These are phyloP conservation scores for Kryphioiulus occultus DNA, from an alignment of 2,888 invertebrate species.

Conservation along the genomic window DNA sequence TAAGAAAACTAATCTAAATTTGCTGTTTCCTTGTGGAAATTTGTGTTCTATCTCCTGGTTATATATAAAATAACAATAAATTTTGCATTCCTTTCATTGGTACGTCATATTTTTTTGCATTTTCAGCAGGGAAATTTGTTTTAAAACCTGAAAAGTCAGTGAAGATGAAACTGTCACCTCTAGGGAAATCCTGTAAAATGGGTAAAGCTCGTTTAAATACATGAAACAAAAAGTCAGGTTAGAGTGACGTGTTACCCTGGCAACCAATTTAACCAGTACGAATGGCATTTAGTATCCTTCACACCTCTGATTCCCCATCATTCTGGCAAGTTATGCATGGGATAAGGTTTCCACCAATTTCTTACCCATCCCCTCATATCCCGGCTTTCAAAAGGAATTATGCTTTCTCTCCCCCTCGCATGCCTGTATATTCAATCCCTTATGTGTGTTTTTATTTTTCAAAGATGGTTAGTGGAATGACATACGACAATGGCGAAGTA, in stretches of 20 bases:
- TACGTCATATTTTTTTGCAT: too few relatives aligned
- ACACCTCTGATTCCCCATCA: not conserved
- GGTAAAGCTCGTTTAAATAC: too few relatives aligned
- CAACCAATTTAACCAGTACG: not conserved
- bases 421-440: constrained; percentile 20
- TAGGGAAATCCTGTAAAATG: too few relatives aligned
- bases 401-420: not conserved
- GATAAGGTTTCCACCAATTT: not conserved
- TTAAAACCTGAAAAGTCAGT: too few relatives aligned
- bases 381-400: not conserved
- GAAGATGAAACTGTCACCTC: too few relatives aligned
- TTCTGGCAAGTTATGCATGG: not conserved
- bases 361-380: not conserved
- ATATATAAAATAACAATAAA: too few relatives aligned
- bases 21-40: too few relatives aligned
- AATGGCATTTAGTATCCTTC: not conserved
- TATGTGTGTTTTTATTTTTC: constrained; percentile 33
- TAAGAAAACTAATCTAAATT: too few relatives aligned
- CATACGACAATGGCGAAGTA: constrained; percentile 7
- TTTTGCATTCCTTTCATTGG: too few relatives aligned
- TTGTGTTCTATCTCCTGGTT: too few relatives aligned
- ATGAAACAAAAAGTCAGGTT: too few relatives aligned
- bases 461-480: constrained; percentile 30
- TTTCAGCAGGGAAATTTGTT: too few relatives aligned
- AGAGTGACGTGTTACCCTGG: not conserved